These are phyloP conservation scores for Sarcophaga carnaria DNA, from an alignment of 2,888 invertebrate species.

Conservation along the genomic window DNA sequence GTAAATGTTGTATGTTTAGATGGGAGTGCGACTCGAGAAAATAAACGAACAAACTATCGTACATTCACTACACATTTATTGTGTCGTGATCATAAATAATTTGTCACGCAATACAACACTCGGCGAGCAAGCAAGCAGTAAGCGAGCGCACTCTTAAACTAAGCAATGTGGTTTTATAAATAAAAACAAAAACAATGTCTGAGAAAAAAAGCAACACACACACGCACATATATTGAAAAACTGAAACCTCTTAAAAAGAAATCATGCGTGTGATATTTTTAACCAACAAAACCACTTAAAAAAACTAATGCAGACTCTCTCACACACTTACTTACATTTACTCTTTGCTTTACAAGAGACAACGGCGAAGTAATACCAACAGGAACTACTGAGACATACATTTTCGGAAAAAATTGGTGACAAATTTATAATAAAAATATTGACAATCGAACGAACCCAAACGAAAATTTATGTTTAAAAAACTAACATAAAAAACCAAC, in stretches of 20 bases:
- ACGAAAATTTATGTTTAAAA: background rate
- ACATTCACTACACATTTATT: constrained; percentile 57
- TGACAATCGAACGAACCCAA: constrained; percentile 52
- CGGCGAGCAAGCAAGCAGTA: background rate
- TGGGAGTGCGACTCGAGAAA: background rate
- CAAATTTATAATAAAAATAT: constrained; percentile 65
- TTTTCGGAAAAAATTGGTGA: constrained; percentile 36
- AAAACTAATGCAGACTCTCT: constrained; percentile 7
- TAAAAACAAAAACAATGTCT: background rate
- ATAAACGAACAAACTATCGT: constrained; percentile 28
- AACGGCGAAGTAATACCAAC: background rate
- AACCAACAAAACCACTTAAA: background rate
- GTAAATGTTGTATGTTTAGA: constrained; percentile 22
- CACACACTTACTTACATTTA: background rate
- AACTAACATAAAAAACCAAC: background rate
- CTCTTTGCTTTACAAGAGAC: background rate
- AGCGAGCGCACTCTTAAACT: background rate
- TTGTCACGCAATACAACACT: constrained; percentile 70
- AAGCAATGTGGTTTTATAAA: background rate
- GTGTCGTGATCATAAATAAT: constrained; percentile 70
- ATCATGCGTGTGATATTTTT: constrained; percentile 52
- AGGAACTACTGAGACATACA: constrained; percentile 41
- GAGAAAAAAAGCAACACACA: background rate
- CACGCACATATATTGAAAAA: background rate
- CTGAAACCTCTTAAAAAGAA: constrained; percentile 11